Evolutionary conservation across 2,797 vertebrate species (phyloP).

Genomic region (Luscinia luscinia): DNA sequence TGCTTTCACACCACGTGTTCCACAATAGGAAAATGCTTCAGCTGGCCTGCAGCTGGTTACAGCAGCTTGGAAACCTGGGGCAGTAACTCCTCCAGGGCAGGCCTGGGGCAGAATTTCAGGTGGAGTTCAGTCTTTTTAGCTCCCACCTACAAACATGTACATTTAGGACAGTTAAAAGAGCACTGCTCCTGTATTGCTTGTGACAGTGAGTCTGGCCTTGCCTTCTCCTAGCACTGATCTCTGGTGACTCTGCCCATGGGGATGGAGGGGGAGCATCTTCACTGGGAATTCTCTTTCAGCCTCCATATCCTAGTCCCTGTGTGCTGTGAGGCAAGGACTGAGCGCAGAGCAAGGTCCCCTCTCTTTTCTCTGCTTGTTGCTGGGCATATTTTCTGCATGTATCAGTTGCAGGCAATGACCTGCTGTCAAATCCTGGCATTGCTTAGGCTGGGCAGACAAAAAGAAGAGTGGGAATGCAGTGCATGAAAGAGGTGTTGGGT

Average conservation of each 20-base stretch:
- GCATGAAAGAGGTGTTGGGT: neutral
- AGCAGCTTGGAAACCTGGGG: neutral
- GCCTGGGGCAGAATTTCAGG: neutral
- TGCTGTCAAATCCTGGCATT: neutral
- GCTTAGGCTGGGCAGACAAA: neutral
- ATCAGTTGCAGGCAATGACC: neutral
- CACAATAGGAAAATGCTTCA: neutral
- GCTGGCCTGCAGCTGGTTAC: neutral
- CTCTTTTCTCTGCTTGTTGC: neutral
- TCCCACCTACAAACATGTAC: neutral
- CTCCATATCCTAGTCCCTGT: accelerated
- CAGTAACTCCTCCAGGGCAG: neutral
- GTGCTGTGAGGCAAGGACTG: neutral
- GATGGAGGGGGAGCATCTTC: neutral
- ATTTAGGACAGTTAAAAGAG: neutral
- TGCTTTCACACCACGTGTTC: neutral
- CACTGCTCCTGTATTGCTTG: neutral
- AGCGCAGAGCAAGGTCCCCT: neutral
- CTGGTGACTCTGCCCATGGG: accelerated
- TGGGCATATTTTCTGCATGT: neutral
- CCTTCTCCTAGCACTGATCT: neutral
- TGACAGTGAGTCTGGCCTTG: neutral
- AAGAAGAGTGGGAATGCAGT: neutral
- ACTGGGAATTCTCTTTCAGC: neutral
- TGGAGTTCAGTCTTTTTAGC: neutral